These are phyloP conservation scores for Villa cingulata DNA, from an alignment of 2,888 invertebrate genomes.

Conservation along the genomic window DNA sequence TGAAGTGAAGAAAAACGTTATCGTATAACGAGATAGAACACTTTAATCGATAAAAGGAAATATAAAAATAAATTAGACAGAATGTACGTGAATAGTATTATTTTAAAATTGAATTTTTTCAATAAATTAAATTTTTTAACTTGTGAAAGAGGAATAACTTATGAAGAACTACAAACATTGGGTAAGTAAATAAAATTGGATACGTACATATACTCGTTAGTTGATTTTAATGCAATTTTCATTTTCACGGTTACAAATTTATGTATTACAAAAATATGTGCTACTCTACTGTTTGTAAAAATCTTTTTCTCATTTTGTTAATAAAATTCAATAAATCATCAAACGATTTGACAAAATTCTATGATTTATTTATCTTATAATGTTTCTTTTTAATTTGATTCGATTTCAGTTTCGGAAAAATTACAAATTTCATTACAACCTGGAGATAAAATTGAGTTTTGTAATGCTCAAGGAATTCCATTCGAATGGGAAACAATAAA, in stretches of 20 bases:
- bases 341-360: background rate
- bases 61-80: too few relatives aligned
- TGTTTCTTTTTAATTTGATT: background rate
- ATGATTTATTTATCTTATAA: background rate
- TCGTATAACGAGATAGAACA: too few relatives aligned
- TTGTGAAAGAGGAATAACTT: conserved; percentile 6
- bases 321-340: background rate
- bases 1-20: too few relatives aligned
- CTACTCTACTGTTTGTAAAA: too few relatives aligned
- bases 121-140: conserved; percentile 11
- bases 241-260: too few relatives aligned
- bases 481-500: conserved; percentile 25
- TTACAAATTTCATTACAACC: conserved; percentile 19
- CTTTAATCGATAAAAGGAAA: too few relatives aligned
- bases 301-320: too few relatives aligned
- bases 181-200: conserved; percentile 22
- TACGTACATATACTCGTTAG: too few relatives aligned
- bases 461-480: conserved; percentile 22
- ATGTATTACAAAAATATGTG: too few relatives aligned
- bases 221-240: too few relatives aligned
- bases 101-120: conserved; percentile 10
- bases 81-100: background rate
- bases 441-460: conserved; percentile 21
- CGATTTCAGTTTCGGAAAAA: conserved; percentile 15
- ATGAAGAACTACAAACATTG: conserved; percentile 21